phyloP scores from a whole-genome alignment of 2,888 invertebrate genomes.

The Sinelater perroti region DNA sequence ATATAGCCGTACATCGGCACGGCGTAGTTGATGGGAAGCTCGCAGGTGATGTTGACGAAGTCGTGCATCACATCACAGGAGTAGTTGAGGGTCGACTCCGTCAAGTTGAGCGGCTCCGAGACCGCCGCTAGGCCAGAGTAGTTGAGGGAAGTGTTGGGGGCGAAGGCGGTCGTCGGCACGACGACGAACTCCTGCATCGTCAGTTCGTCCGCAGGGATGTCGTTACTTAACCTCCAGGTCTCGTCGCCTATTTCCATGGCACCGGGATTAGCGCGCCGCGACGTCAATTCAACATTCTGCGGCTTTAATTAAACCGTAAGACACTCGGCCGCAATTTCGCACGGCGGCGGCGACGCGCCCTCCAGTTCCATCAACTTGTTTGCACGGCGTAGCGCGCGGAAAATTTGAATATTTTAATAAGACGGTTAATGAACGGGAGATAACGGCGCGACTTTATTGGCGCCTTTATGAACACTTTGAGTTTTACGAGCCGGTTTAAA shows the following conservation, averaged over 20 bases:
- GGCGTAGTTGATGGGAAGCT: conserved; percentile 73
- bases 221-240: conserved; percentile 21
- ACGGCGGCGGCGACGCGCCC: not conserved
- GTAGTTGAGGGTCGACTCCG: conserved; percentile 15
- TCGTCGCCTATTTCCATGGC: conserved; percentile 6
- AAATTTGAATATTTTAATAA: conserved; percentile 9
- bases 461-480: conserved; percentile 1
- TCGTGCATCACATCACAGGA: conserved; percentile 23
- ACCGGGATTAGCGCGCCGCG: not conserved
- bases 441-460: not conserved
- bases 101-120: conserved; percentile 9
- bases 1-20: conserved; percentile 80
- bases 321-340: conserved; percentile 2
- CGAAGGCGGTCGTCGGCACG: conserved; percentile 7
- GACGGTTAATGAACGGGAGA: conserved; percentile 4
- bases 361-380: conserved; percentile 9
- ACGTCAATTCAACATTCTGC: conserved; percentile 3
- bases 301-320: not conserved
- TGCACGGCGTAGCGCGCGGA: not conserved
- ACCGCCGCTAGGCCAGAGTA: conserved; percentile 10
- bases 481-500: conserved; percentile 6
- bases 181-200: conserved; percentile 24
- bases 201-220: conserved; percentile 16
- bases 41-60: conserved; percentile 72
- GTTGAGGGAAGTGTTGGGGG: conserved; percentile 10